Base-by-base conservation (phyloP, 2,888 invertebrate species). In the Cerceris rybyensis region DNA sequence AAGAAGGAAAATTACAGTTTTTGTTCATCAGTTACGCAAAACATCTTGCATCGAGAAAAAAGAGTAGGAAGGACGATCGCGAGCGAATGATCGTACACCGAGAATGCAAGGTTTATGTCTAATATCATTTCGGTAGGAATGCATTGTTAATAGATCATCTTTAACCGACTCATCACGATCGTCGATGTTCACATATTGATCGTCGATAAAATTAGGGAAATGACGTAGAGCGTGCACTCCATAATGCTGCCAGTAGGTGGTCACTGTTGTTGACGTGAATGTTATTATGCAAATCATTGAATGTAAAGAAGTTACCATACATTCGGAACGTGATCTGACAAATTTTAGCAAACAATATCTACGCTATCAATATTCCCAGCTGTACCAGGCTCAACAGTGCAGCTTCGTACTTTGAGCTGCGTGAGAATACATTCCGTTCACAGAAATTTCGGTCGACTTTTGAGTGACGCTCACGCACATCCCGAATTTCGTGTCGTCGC, bases 401-500 rank as follows among this genome's bases (percentile, higher is more conserved):
- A n/a, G 5, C 11, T n/a, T n/a, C 50, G 11, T 7, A 64, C 58
- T 43, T 17, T 1, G 9, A 70, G 75, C 79, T 83, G 85, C 85
- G 86, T 86, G 88, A 86, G 88, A 88, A 88, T 79, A 84, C 75
- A 78, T 85, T 83, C 84, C 83, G 74, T 63, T 71, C 54, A 69
- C 76, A 84, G 82, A 86, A 88, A 88, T 87, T 88, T 85, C 76
- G 87, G 77, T 81, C 82, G 68, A 82, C 84, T 87, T 86, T 87
- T 90, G 89, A 90, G 87, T 88, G 90, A 90, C 89, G 86, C 87
- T 86, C 89, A 89, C 89, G 89, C 89, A 88, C 80, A 70, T 60
- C 63, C 67, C 66, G 70, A 81, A 78, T 81, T 77, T 87, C 89
- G 88, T 89, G 89, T 87, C 87, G 76, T 81, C 76, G 88, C 89